These are phyloP conservation scores for Mystacides longicornis DNA, from an alignment of 2,888 invertebrate species.

Conservation along the genomic window DNA sequence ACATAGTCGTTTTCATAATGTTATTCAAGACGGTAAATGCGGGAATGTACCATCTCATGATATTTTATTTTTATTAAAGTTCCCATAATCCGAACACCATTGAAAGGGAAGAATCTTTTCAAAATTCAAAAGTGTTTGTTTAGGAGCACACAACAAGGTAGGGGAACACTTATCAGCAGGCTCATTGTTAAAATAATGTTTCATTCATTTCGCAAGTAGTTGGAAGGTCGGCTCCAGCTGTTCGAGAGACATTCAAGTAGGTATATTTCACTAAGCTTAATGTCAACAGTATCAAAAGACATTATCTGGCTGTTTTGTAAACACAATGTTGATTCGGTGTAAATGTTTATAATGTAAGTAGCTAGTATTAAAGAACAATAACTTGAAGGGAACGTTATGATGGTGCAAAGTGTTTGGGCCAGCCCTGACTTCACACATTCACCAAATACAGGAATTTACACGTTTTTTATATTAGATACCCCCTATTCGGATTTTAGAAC, in stretches of 20 bases:
- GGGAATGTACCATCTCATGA: too few relatives aligned
- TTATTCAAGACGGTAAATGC: too few relatives aligned
- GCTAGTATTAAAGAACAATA: not conserved
- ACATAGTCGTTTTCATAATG: too few relatives aligned
- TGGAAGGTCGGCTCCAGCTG: not conserved
- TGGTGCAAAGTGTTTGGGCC: too few relatives aligned
- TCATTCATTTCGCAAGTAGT: not conserved
- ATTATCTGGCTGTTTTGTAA: conserved; percentile 2
- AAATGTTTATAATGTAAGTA: conserved; percentile 2
- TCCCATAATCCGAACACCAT: not conserved
- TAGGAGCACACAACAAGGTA: not conserved
- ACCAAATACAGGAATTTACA: too few relatives aligned
- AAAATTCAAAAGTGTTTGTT: conserved; percentile 2
- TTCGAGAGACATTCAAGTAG: too few relatives aligned
- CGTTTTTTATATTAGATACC: too few relatives aligned
- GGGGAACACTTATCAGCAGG: not conserved
- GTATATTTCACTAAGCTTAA: not conserved
- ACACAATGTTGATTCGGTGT: conserved; percentile 2
- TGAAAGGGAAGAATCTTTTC: not conserved
- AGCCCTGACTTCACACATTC: too few relatives aligned
- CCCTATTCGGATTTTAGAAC: too few relatives aligned
- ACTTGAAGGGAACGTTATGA: too few relatives aligned
- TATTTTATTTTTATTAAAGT: too few relatives aligned
- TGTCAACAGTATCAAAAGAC: conserved; percentile 2
- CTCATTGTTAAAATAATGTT: conserved; percentile 1